Percentiles rank a stretch among this genome's conserved stretches.
phyloP scores from a whole-genome alignment of 1,140 invertebrate species.

The Neodiprion lecontei region DNA sequence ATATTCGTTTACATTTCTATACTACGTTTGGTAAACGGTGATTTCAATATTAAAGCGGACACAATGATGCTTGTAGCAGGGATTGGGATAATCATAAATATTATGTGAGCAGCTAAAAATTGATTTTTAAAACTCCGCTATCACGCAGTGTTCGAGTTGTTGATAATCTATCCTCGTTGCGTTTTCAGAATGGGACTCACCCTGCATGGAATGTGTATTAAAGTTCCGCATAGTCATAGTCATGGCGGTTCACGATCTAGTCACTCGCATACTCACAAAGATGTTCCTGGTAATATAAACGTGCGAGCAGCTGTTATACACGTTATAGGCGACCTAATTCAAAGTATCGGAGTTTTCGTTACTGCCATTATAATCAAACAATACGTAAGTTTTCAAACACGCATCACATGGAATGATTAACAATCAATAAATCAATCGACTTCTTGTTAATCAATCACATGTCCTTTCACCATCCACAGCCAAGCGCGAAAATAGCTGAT shows the following conservation, averaged over 20 bases:
- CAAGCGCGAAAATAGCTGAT: constrained; percentile 80
- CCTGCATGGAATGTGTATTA: constrained; percentile 70
- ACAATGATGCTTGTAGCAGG: constrained; percentile 88
- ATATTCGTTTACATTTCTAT: constrained; percentile 84
- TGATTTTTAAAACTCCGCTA: not conserved
- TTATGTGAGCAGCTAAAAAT: constrained; percentile 71
- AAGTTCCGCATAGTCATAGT: constrained; percentile 47
- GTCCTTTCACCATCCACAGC: constrained; percentile 61
- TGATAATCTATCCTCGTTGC: not conserved
- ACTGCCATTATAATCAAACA: constrained; percentile 86
- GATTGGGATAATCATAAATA: constrained; percentile 83
- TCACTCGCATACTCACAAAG: constrained; percentile 34
- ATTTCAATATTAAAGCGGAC: constrained; percentile 82
- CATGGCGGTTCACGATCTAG: constrained; percentile 17
- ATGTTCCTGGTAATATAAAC: constrained; percentile 75
- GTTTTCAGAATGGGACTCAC: constrained; percentile 74
- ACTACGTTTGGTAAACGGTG: constrained; percentile 71
- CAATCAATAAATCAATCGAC: constrained; percentile 9
- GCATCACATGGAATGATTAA: not conserved
- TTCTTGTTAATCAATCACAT: not conserved
- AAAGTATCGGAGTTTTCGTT: constrained; percentile 86
- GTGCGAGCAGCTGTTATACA: constrained; percentile 90
- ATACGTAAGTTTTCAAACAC: constrained; percentile 66
- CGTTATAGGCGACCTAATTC: constrained; percentile 89
- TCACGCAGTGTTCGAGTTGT: not conserved